Conservation (phyloP, 2,797 vertebrate genomes). For the Dryobates pubescens region DNA sequence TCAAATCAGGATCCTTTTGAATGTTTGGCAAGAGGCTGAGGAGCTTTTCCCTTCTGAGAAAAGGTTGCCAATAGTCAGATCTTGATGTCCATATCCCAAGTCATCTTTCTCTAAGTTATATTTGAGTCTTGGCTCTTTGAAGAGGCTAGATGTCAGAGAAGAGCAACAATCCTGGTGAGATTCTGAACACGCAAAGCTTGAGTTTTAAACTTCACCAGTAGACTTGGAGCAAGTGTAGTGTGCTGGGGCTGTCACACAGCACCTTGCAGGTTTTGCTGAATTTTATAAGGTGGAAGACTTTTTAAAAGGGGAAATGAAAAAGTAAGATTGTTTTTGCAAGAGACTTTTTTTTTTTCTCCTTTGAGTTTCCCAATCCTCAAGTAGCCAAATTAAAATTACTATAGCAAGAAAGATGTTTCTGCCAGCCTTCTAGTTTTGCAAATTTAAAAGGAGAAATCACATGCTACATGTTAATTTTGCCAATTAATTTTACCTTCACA, state of each 20-base stretch:
- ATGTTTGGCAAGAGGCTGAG: constrained; percentile 33
- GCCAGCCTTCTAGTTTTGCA: neutral
- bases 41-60: constrained; percentile 26
- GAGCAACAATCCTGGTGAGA: neutral
- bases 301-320: neutral
- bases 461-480: neutral
- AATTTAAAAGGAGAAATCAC: neutral
- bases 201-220: neutral
- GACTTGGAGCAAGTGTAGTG: neutral
- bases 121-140: neutral
- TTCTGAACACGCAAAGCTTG: neutral
- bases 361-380: neutral
- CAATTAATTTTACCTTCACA: neutral
- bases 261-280: neutral
- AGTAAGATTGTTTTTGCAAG: neutral
- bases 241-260: neutral
- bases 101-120: neutral
- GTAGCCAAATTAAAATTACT: neutral
- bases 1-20: constrained; percentile 54
- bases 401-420: neutral
- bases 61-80: neutral
- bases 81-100: neutral
- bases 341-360: neutral
- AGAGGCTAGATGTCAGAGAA: neutral
- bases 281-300: neutral